Base-by-base conservation (phyloP, 2,113 vertebrate genomes). In the Eulemur macaco region DNA sequence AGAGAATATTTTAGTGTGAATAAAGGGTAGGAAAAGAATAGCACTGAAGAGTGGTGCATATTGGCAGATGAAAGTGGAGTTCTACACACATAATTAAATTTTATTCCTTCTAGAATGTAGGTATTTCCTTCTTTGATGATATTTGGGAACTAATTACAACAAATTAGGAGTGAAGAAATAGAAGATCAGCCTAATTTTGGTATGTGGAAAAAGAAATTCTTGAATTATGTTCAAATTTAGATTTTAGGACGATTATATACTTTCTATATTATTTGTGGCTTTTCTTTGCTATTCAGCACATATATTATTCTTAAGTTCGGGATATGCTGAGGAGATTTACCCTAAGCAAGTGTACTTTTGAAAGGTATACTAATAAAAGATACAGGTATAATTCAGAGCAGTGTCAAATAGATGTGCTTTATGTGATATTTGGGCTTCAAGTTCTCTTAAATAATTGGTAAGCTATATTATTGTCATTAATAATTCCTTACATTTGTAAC, bases 121-220 rank as follows among this genome's bases (percentile, higher is more conserved):
- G 20, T 93, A 11, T 83, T 92, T 92, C 60, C 81, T 85, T 77
- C 39, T 91, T 90, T 82, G 73, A 91, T 52, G 29, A 56, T 82
- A 42, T 92, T 64, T 85, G 52, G 76, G 63, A 94, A 92, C 42
- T 85, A 56, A 84, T 73, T 96, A 77, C 86, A 96, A 86, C 80
- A 91, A 76, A 89, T 77, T 54, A 80, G 20, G 17, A 56, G 13
- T 58, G n/a, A 92, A 76, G 11, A 91, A 63, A 69, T 74, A 89
- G 88, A 90, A 8, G 69, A 71, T 64, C 77, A 60, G n/a, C 23
- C 80, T 89, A 68, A 84, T 89, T 91, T 96, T 93, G 84, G 45
- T 69, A 39, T n/a, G 50, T 84, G 42, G 54, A 77, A 81, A 89
- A 58, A 88, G 73, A 83, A 91, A 93, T 91, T 93, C 88, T 85